Percentiles rank a stretch among this genome's conserved stretches.
Evolutionary conservation across 2,797 vertebrate species (phyloP).

Genomic region (Halcyon leucocephala): DNA sequence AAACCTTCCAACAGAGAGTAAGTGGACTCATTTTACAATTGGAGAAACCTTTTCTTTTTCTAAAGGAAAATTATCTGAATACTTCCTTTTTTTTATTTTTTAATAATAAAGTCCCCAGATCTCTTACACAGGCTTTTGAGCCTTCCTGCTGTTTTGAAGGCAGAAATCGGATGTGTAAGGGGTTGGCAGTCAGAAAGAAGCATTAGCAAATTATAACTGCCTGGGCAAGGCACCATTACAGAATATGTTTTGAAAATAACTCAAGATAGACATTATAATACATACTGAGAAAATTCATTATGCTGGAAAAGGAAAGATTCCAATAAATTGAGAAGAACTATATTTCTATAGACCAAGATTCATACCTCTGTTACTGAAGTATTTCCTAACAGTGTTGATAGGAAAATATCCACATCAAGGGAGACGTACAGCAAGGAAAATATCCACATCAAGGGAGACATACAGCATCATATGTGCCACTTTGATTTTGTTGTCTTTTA

Average conservation of each 20-base stretch:
- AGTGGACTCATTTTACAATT: not conserved
- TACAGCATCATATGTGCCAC: not conserved
- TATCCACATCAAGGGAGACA: not conserved
- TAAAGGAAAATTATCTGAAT: not conserved
- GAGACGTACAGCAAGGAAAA: not conserved
- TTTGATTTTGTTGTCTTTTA: not conserved
- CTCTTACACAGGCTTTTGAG: not conserved
- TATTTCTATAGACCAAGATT: not conserved
- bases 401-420: not conserved
- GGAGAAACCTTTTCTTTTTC: not conserved
- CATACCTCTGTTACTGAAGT: not conserved
- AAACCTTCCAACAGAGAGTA: not conserved
- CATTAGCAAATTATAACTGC: not conserved
- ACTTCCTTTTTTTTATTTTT: not conserved
- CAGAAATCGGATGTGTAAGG: not conserved
- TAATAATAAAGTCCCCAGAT: not conserved
- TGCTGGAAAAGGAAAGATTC: not conserved
- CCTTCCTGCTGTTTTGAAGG: not conserved
- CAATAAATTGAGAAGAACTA: not conserved
- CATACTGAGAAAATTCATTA: not conserved
- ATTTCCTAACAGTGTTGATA: not conserved
- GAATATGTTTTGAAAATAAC: not conserved
- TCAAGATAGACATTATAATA: not conserved
- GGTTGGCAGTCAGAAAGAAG: not conserved
- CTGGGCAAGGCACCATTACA: not conserved